These are phyloP conservation scores for Drosophila flavopinicola DNA, from an alignment of 2,888 invertebrate species.

Conservation along the genomic window DNA sequence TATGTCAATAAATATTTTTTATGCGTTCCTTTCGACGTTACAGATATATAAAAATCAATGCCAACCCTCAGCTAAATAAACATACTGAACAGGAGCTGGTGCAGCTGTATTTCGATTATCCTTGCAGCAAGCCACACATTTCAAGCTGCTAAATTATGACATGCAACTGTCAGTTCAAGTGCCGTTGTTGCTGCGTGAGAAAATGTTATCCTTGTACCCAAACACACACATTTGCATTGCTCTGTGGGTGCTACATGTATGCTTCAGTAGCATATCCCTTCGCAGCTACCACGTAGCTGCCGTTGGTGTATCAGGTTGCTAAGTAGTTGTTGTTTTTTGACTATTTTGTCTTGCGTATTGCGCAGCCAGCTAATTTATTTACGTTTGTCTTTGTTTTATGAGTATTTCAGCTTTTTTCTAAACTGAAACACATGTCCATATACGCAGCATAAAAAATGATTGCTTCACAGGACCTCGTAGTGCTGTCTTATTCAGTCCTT, in stretches of 20 bases:
- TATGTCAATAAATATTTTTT: slow-evolving; percentile 74
- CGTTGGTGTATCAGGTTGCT: slow-evolving; percentile 58
- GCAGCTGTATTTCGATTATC: slow-evolving; percentile 46
- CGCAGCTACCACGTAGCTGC: slow-evolving; percentile 34
- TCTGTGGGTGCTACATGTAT: slow-evolving; percentile 14
- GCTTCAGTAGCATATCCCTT: slow-evolving; percentile 63
- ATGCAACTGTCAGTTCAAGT: slow-evolving; percentile 76
- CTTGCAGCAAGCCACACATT: slow-evolving; percentile 63
- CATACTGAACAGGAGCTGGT: slow-evolving; percentile 46
- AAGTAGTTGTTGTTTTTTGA: slow-evolving; percentile 41
- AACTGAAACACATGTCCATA: slow-evolving; percentile 53
- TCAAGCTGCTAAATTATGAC: slow-evolving; percentile 76
- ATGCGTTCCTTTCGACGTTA: slow-evolving; percentile 28
- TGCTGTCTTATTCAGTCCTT: slow-evolving; percentile 38
- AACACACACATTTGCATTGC: slow-evolving; percentile 60
- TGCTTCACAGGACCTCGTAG: slow-evolving; percentile 21
- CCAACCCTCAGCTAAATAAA: slow-evolving; percentile 68
- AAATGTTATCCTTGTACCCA: slow-evolving; percentile 71
- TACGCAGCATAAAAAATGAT: slow-evolving; percentile 3
- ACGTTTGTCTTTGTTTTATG: slow-evolving; percentile 35
- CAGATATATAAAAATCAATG: slow-evolving; percentile 23
- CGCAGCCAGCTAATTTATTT: slow-evolving; percentile 69
- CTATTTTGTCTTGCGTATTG: slow-evolving; percentile 21
- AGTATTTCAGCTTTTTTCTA: slow-evolving; percentile 36
- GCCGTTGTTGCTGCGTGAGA: slow-evolving; percentile 63